Base-by-base conservation (phyloP, 2,113 vertebrate genomes). In the Myiagra hebetior region DNA sequence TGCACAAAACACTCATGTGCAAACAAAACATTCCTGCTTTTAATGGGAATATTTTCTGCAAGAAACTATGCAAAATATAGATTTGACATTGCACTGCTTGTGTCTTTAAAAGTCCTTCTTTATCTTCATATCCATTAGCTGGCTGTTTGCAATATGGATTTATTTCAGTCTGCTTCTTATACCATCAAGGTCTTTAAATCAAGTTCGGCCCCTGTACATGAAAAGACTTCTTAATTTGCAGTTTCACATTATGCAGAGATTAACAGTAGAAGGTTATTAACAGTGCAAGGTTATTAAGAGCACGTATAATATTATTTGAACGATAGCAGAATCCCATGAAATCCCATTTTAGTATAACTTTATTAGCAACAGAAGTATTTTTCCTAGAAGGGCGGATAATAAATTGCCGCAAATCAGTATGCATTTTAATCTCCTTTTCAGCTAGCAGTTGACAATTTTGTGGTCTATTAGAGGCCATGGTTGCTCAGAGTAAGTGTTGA, bases 231-330 rank as follows among this genome's bases (percentile, higher is more conserved):
- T 91, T 96, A 96, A 96, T 96, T 91, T 42, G 3, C 68, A 85
- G 70, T 87, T 96, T 82, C 60, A 56, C 33, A 92, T 96, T 93
- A 81, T 94, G 39, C 11, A 19, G 87, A 92, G 92, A 95, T 97
- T 96, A 93, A 78, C 83, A 89, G 92, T 16, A 62, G 73, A 75
- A 94, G 88, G 88, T 94, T 95, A 96, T 96, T 95, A 95, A 81
- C 47, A 92, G 91, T 81, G 56, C 93, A 92, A 95, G 92, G 79
- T 93, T 95, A 96, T 96, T 95, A 94, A 96, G 56, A 96, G 72
- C 49, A 15, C 81, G 75, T 91, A 72, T 95, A 94, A 96, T 96
- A 88, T 84, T 87, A 77, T 96, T 95, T 90, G 91, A 96, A 81
- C 0, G 31, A 88, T 56, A 89, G 73, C 85, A 96, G 86, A 94